phyloP scores from a whole-genome alignment of 2,888 invertebrate genomes.

The Odontomyia ornata region DNA sequence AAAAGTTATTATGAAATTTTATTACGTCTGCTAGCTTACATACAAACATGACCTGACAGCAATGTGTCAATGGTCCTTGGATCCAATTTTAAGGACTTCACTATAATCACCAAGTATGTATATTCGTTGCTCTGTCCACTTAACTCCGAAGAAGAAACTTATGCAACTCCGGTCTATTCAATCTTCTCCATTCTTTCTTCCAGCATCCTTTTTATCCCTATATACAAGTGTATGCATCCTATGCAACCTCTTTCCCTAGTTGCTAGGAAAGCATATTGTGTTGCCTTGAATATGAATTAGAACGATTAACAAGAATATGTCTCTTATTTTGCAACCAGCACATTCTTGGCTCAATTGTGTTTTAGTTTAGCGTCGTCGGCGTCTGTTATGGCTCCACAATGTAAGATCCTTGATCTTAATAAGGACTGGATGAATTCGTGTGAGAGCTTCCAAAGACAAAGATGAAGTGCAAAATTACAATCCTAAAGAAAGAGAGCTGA shows the following conservation, averaged over 20 bases:
- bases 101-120: too few relatives aligned
- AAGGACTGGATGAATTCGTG: background rate
- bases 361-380: background rate
- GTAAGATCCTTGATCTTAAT: too few relatives aligned
- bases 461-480: background rate
- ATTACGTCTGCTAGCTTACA: too few relatives aligned
- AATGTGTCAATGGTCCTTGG: background rate
- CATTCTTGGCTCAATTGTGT: background rate
- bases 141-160: too few relatives aligned
- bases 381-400: too few relatives aligned
- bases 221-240: too few relatives aligned
- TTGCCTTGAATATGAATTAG: constrained; percentile 13
- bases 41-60: too few relatives aligned
- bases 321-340: background rate
- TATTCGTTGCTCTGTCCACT: too few relatives aligned
- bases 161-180: too few relatives aligned
- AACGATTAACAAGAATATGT: constrained; percentile 16
- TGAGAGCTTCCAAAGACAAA: background rate
- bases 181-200: too few relatives aligned
- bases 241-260: background rate
- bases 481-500: background rate
- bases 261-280: background rate
- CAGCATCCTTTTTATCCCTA: too few relatives aligned
- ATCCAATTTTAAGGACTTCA: constrained; percentile 12
- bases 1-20: too few relatives aligned